Conservation (phyloP, 2,113 vertebrate species). For the Galbula dea region DNA sequence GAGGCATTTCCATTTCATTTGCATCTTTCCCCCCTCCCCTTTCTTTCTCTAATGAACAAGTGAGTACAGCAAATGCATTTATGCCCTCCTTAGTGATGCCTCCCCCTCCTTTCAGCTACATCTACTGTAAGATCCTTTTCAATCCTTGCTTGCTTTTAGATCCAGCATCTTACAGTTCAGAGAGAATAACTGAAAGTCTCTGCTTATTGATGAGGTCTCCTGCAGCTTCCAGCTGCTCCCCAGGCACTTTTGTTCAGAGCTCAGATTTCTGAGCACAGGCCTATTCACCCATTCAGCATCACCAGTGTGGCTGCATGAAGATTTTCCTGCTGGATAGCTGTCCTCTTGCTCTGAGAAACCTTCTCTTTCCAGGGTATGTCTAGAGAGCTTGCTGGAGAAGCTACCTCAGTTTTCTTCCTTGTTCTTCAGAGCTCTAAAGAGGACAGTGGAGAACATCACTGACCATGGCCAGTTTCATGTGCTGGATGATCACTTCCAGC, state of each 20-base stretch:
- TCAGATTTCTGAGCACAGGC: neutral
- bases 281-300: neutral
- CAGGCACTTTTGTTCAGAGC: neutral
- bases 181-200: neutral
- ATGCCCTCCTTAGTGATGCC: neutral
- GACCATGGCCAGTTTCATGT: neutral
- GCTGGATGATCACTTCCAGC: neutral
- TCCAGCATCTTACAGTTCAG: neutral
- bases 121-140: neutral
- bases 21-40: conserved; percentile 1
- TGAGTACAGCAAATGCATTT: conserved; percentile 24
- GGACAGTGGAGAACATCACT: neutral
- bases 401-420: neutral
- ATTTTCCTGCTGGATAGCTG: neutral
- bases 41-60: conserved; percentile 23
- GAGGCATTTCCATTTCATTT: conserved; percentile 49
- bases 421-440: neutral
- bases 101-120: neutral
- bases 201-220: neutral
- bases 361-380: neutral
- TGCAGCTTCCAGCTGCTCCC: neutral
- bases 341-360: neutral
- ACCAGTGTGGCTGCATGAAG: neutral
- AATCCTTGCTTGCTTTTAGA: neutral
- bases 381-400: neutral